Base-by-base conservation (phyloP, 2,113 vertebrate genomes). In the Andinoacara biseriatus region DNA sequence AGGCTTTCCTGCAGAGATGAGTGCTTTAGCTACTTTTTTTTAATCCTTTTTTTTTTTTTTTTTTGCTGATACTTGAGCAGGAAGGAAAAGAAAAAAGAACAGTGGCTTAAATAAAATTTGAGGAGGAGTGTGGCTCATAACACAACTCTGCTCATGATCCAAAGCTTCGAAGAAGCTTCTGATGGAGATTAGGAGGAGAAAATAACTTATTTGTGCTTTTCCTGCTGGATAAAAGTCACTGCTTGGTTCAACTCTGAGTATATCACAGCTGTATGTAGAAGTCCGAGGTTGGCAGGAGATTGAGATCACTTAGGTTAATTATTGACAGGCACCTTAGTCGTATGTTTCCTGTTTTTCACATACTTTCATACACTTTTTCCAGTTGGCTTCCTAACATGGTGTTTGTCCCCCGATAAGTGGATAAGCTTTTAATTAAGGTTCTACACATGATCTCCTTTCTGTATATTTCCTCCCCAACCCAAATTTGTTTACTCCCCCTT, bases 321-420 rank as follows among this genome's bases (percentile, higher is more conserved):
- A 72, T 72, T 59, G 29, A 80, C 40, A 61, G 60, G 76, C 65
- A 5, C 52, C 38, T 60, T 54, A 72, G 46, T 72, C 46, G 20
- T 14, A 29, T 85, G 84, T 87, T 76, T 40, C 17, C 67, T 72
- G 35, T 81, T 22, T 69, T 79, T 85, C 43, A 52, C 49, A 38
- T 49, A 38, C 54, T 80, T 26, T 11, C 9, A 31, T 49, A 20
- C 10, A 22, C 61, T 43, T 76, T 29, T 33, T 49, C 35, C 35
- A 52, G 26, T 74, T 69, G 26, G 38, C 46, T 58, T 67, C 40
- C 82, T 89, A 89, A 89, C 89, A 80, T 35, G 31, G 58, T 82
- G 60, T 91, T 77, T 91, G 86, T 90, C 87, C 31, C 84, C 88
- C 80, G 80, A 78, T 82, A 35, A 81, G 85, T 81, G 81, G 84